phyloP scores from a whole-genome alignment of 2,113 vertebrate species.

The Rhynchopsitta pachyrhyncha region DNA sequence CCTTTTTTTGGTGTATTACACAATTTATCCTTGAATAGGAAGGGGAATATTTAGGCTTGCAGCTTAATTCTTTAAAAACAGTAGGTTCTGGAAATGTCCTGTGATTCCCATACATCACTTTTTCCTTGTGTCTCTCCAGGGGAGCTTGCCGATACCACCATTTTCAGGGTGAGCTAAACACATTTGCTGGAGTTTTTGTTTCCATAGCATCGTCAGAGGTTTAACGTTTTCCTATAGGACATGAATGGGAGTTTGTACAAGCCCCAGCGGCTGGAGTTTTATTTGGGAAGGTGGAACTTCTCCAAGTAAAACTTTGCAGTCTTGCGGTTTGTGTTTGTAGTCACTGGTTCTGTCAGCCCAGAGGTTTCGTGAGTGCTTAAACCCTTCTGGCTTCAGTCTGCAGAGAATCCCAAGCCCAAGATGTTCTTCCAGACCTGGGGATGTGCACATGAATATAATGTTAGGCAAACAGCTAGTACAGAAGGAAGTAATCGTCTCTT shows the following conservation, averaged over 20 bases:
- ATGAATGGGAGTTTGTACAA: background rate
- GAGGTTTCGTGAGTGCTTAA: background rate
- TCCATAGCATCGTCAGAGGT: background rate
- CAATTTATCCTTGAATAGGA: constrained; percentile 31
- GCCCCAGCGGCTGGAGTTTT: background rate
- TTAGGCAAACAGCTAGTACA: background rate
- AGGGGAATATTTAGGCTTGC: constrained; percentile 35
- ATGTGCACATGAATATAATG: background rate
- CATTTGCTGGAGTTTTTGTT: background rate
- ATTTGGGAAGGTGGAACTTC: constrained; percentile 12
- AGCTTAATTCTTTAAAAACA: background rate
- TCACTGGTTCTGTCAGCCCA: background rate
- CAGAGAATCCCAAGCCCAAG: background rate
- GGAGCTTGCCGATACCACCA: background rate
- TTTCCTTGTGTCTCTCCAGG: background rate
- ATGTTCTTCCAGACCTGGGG: background rate
- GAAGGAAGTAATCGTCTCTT: background rate
- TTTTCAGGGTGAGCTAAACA: background rate
- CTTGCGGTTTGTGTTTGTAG: constrained; percentile 12
- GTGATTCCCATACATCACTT: background rate
- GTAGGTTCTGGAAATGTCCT: background rate
- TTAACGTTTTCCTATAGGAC: background rate
- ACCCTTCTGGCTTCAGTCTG: background rate
- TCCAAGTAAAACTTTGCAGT: constrained; percentile 20
- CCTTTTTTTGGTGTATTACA: constrained; percentile 25